Percentiles rank a stretch among this genome's conserved stretches.
Evolutionary conservation across 2,113 vertebrate genomes (phyloP).

Genomic region (Oncorhynchus mykiss): DNA sequence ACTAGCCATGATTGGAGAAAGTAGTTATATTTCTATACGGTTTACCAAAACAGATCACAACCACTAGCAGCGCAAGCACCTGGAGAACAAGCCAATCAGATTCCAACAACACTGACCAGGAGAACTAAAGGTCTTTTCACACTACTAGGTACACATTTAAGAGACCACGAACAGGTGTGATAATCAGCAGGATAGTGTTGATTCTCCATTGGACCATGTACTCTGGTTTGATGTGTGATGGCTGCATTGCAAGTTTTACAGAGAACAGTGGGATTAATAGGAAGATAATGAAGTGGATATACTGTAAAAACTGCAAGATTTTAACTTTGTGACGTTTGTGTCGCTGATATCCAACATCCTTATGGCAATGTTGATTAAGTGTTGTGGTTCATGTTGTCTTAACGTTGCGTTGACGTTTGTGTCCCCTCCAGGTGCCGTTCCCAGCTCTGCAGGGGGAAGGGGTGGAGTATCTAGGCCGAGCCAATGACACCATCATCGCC

Average conservation of each 20-base stretch:
- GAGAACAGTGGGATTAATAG: too few relatives aligned
- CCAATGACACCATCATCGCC: conserved; percentile 92
- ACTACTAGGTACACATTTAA: too few relatives aligned
- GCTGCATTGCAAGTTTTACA: too few relatives aligned
- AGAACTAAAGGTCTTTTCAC: neutral
- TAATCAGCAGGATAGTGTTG: too few relatives aligned
- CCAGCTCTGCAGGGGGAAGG: conserved; percentile 95
- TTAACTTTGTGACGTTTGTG: too few relatives aligned
- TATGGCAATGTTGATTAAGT: too few relatives aligned
- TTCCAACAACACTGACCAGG: neutral
- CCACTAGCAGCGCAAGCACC: neutral
- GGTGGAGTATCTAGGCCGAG: conserved; percentile 93
- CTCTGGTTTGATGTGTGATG: too few relatives aligned
- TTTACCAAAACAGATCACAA: neutral
- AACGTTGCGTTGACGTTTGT: neutral
- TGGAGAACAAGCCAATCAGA: neutral
- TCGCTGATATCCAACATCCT: too few relatives aligned
- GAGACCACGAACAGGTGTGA: too few relatives aligned
- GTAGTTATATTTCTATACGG: neutral
- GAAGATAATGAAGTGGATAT: too few relatives aligned
- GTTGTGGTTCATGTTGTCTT: neutral
- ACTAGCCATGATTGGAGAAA: too few relatives aligned
- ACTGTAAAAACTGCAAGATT: too few relatives aligned
- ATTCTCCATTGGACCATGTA: neutral
- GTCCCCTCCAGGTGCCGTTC: conserved; percentile 86